Evolutionary conservation across 2,888 invertebrate species (phyloP).

Genomic region (Bruchidius siliquastri): DNA sequence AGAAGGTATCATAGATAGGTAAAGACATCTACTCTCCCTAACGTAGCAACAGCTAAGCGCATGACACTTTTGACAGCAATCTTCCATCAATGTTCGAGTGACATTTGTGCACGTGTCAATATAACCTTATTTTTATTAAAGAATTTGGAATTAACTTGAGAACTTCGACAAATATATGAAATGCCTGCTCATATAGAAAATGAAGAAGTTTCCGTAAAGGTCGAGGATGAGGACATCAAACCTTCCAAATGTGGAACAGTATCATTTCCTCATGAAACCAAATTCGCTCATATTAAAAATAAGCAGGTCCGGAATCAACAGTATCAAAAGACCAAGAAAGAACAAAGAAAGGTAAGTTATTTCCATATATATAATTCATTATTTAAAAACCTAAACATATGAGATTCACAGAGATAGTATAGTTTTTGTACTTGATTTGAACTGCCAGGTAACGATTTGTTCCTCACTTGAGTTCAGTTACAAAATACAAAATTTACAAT

Average conservation of each 20-base stretch:
- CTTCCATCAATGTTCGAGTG: background rate
- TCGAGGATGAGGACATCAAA: slow-evolving; percentile 32
- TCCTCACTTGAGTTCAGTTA: too few species aligned
- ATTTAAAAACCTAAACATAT: background rate
- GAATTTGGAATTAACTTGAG: background rate
- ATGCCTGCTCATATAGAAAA: slow-evolving; percentile 8
- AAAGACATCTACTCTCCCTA: too few species aligned
- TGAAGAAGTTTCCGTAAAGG: slow-evolving; percentile 12
- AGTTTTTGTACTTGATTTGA: too few species aligned
- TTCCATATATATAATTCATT: too few species aligned
- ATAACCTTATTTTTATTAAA: background rate
- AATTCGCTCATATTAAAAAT: slow-evolving; percentile 52
- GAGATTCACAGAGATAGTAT: background rate
- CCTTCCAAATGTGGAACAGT: slow-evolving; percentile 38
- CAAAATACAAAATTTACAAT: too few species aligned
- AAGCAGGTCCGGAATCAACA: slow-evolving; percentile 48
- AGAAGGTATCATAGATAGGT: too few species aligned
- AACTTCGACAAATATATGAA: background rate
- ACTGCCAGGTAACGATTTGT: too few species aligned
- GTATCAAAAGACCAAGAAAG: slow-evolving; percentile 41
- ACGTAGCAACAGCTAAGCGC: too few species aligned
- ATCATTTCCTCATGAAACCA: slow-evolving; percentile 46
- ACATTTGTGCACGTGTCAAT: background rate
- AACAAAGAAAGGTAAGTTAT: slow-evolving; percentile 41
- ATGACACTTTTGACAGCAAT: too few species aligned